A percentile compares a stretch with the other conserved stretches of the same genome.
phyloP scores from a whole-genome alignment of 2,797 vertebrate species.

The Okamejei kenojei region DNA sequence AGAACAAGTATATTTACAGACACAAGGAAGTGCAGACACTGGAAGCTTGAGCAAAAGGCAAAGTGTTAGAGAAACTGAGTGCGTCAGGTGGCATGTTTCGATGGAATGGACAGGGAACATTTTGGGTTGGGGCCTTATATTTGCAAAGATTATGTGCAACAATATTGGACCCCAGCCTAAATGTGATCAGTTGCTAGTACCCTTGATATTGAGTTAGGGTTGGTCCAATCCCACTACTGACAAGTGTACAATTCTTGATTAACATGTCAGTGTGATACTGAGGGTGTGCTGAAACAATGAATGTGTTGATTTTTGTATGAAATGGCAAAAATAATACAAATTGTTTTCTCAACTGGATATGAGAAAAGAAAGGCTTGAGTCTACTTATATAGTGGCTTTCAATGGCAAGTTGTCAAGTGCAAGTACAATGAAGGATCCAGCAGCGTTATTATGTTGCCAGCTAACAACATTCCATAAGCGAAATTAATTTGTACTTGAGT shows the following conservation, averaged over 20 bases:
- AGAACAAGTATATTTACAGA: neutral
- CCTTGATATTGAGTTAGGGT: neutral
- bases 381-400: too few relatives aligned
- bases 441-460: neutral
- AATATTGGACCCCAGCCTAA: neutral
- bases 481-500: neutral
- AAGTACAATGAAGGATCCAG: neutral
- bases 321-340: neutral
- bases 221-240: neutral
- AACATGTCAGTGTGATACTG: neutral
- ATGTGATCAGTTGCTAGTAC: neutral
- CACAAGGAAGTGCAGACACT: too few relatives aligned
- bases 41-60: too few relatives aligned
- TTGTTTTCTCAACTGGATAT: neutral
- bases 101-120: too few relatives aligned
- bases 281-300: neutral
- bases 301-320: neutral
- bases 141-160: neutral
- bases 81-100: too few relatives aligned
- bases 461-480: neutral
- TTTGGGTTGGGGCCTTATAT: too few relatives aligned
- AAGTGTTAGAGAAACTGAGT: too few relatives aligned
- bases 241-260: neutral
- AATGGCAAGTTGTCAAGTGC: too few relatives aligned
- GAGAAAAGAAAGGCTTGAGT: too few relatives aligned